A percentile compares a stretch with the other conserved stretches of the same genome.
phyloP scores from a whole-genome alignment of 2,888 invertebrate genomes.

The Hecatera dysodea region DNA sequence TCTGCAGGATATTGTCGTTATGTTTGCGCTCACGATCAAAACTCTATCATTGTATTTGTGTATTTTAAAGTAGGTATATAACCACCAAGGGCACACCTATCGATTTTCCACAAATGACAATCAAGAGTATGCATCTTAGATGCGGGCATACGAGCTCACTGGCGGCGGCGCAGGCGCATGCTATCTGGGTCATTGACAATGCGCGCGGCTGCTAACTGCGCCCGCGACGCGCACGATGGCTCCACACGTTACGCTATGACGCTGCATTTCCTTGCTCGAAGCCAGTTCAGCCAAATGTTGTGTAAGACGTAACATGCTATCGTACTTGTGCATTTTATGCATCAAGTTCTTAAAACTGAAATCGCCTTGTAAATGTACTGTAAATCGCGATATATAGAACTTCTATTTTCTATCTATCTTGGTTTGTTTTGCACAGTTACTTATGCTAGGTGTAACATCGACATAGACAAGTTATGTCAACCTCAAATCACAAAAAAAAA shows the following conservation, averaged over 20 bases:
- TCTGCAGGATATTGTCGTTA: not conserved
- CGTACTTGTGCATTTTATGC: not conserved
- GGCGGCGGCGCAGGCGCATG: conserved; percentile 56
- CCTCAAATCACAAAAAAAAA: too few species aligned
- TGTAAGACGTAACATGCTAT: not conserved
- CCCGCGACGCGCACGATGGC: conserved; percentile 32
- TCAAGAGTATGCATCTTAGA: conserved; percentile 44
- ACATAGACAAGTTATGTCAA: too few species aligned
- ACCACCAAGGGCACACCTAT: conserved; percentile 5
- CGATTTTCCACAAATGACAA: conserved; percentile 33
- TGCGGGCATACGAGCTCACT: conserved; percentile 45
- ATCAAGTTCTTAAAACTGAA: not conserved
- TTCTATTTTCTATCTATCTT: too few species aligned
- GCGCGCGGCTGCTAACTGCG: conserved; percentile 42
- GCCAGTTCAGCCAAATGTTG: not conserved
- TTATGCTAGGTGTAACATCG: too few species aligned
- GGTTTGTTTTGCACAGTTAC: not conserved
- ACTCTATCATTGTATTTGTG: not conserved
- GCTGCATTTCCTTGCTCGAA: conserved; percentile 49
- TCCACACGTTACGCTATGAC: conserved; percentile 34
- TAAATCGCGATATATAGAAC: too few species aligned
- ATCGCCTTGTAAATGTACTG: too few species aligned
- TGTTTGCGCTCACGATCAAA: not conserved
- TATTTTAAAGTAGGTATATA: too few species aligned
- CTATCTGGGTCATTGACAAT: conserved; percentile 71